These are phyloP conservation scores for Riptortus pedestris DNA, from an alignment of 1,140 invertebrate genomes.

Conservation along the genomic window DNA sequence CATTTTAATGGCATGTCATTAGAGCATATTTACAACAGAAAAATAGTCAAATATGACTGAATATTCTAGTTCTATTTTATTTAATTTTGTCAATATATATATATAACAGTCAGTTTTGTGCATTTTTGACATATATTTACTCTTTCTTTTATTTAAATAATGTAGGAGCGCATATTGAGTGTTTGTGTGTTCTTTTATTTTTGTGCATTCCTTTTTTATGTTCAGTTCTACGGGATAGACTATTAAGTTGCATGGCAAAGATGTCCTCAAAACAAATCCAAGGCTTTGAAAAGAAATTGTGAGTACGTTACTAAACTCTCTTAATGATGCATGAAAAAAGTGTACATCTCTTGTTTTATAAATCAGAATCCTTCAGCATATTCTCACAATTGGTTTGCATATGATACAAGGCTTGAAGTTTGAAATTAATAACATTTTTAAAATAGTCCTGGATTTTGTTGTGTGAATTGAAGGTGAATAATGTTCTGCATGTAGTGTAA, in stretches of 20 bases:
- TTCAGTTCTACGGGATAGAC: conserved; percentile 22
- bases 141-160: not conserved
- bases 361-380: too few relatives aligned
- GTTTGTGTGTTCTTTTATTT: not conserved
- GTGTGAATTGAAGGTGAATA: too few relatives aligned
- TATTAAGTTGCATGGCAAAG: conserved; percentile 20
- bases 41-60: conserved; percentile 8
- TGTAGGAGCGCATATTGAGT: not conserved
- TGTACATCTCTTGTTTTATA: too few relatives aligned
- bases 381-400: too few relatives aligned
- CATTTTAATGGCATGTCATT: conserved; percentile 14
- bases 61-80: not conserved
- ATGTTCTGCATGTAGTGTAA: too few relatives aligned
- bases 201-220: conserved; percentile 19
- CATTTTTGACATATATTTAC: not conserved
- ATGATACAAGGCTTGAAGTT: too few relatives aligned
- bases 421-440: too few relatives aligned
- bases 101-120: not conserved
- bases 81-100: not conserved
- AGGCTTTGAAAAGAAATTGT: conserved; percentile 18
- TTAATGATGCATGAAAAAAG: conserved; percentile 4
- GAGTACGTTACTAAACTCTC: conserved; percentile 11
- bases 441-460: too few relatives aligned
- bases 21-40: conserved; percentile 14
- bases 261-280: conserved; percentile 14